Conservation (phyloP, 2,797 vertebrate genomes). For the Platalea minor region DNA sequence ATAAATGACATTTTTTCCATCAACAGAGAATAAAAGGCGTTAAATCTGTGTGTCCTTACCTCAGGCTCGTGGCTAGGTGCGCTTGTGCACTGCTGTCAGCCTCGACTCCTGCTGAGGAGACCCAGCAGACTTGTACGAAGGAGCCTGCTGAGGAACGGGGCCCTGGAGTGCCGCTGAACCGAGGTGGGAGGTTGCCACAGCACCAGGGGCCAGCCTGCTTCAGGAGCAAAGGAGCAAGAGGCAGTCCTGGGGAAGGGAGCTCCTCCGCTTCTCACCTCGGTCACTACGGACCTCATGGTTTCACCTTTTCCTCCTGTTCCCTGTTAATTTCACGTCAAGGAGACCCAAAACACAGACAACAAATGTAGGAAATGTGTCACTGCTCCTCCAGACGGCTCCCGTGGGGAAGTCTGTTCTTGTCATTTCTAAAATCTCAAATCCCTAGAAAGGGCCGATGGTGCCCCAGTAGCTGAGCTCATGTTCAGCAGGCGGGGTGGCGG, state of each 20-base stretch:
- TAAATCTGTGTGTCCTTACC: background rate
- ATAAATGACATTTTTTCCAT: background rate
- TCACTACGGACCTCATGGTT: background rate
- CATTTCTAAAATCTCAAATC: background rate
- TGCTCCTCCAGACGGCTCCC: background rate
- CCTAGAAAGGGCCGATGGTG: background rate
- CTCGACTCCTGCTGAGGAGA: background rate
- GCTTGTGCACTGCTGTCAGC: background rate
- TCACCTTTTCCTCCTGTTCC: background rate
- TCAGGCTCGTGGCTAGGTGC: background rate
- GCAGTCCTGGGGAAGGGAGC: background rate
- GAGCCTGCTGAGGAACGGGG: background rate
- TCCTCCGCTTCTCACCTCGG: background rate
- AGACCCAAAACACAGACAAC: background rate
- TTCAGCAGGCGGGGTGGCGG: background rate
- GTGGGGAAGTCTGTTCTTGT: background rate
- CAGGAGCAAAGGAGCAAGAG: background rate
- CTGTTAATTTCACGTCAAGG: background rate
- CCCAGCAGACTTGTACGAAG: background rate
- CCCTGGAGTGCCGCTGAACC: background rate
- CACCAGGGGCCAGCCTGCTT: fast-evolving
- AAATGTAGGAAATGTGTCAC: background rate
- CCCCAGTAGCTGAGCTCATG: background rate
- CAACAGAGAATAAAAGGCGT: background rate
- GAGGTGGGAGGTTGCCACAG: background rate